These are phyloP conservation scores for Passer domesticus DNA, from an alignment of 2,113 vertebrate genomes.

Conservation along the genomic window DNA sequence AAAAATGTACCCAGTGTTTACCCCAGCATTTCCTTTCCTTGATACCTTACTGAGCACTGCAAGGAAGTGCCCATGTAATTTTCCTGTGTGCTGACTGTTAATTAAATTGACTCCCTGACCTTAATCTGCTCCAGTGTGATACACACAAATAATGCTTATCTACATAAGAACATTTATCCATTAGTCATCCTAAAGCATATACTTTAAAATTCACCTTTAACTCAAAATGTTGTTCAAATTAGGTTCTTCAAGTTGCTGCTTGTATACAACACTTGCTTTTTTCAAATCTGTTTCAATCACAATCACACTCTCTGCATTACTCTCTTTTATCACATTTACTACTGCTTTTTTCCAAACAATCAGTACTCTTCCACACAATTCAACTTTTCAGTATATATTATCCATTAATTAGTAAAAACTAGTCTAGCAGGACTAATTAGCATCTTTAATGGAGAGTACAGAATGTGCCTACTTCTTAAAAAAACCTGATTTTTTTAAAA, in stretches of 20 bases:
- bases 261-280: background rate
- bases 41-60: rapidly evolving
- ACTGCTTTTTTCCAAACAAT: background rate
- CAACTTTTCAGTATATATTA: background rate
- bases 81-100: background rate
- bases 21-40: background rate
- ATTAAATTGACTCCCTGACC: background rate
- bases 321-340: background rate
- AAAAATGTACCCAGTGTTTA: background rate
- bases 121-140: background rate
- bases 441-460: background rate
- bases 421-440: background rate
- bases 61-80: rapidly evolving
- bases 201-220: background rate
- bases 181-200: background rate
- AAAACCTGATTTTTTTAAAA: background rate
- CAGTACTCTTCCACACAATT: background rate
- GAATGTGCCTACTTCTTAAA: background rate
- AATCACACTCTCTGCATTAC: background rate
- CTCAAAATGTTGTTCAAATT: background rate
- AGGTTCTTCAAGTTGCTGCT: background rate
- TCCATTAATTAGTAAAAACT: background rate
- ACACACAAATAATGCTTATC: background rate
- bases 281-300: background rate
- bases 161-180: background rate